Conservation (phyloP, 2,113 vertebrate species). For the Cervus canadensis region DNA sequence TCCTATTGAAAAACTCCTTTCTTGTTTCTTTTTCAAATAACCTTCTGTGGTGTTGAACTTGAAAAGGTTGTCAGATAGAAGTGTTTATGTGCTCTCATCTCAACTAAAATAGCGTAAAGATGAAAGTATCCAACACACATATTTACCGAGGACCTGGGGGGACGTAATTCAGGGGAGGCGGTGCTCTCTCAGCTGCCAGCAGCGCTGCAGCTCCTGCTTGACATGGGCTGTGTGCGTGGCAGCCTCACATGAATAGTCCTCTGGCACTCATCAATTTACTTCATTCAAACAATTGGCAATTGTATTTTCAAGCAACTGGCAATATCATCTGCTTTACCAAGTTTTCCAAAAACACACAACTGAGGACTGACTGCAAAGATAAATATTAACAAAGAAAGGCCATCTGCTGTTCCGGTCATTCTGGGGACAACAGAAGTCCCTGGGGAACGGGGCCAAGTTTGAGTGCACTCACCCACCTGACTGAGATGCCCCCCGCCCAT, state of each 20-base stretch:
- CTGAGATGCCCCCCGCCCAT: neutral
- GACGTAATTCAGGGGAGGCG: conserved; percentile 68
- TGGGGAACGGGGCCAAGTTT: neutral
- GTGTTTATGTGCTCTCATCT: conserved; percentile 57
- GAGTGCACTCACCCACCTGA: neutral
- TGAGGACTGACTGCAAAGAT: conserved; percentile 51
- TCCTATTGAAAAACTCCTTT: conserved; percentile 54
- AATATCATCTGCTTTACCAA: conserved; percentile 77
- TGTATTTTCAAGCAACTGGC: conserved; percentile 78
- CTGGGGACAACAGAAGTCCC: neutral
- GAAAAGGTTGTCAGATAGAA: conserved; percentile 63
- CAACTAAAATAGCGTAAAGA: conserved; percentile 67
- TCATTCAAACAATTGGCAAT: conserved; percentile 79
- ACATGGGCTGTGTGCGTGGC: conserved; percentile 65
- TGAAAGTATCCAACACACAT: conserved; percentile 54
- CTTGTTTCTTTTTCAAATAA: conserved; percentile 66
- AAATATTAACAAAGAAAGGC: conserved; percentile 59
- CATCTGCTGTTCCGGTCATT: conserved; percentile 15
- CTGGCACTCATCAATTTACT: conserved; percentile 76
- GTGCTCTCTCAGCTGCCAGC: conserved; percentile 73
- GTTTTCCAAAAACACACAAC: conserved; percentile 76
- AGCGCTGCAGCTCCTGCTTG: conserved; percentile 66
- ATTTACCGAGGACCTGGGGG: conserved; percentile 62
- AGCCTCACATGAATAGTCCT: conserved; percentile 74
- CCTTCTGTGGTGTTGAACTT: conserved; percentile 64